A percentile compares a stretch with the other conserved stretches of the same genome.
phyloP scores from a whole-genome alignment of 2,888 invertebrate genomes.

The Proisotoma minuta region DNA sequence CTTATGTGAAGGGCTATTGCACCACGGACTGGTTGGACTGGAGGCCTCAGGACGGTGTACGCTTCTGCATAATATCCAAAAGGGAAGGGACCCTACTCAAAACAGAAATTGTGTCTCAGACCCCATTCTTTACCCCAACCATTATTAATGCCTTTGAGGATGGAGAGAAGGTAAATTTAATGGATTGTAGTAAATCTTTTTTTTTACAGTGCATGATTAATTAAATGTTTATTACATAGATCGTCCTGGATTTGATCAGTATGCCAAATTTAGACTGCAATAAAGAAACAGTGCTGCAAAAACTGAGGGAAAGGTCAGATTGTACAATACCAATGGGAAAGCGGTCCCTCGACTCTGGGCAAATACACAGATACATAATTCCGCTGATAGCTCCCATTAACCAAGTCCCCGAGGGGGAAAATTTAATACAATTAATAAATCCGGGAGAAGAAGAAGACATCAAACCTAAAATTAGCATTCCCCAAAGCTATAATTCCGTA shows the following conservation, averaged over 20 bases:
- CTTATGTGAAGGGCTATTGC: slow-evolving; percentile 50
- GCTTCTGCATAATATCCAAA: slow-evolving; percentile 51
- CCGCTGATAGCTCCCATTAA: slow-evolving; percentile 17
- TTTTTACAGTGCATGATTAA: neutral
- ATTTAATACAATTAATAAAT: no score
- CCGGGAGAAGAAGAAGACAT: slow-evolving; percentile 5
- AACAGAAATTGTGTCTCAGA: slow-evolving; percentile 50
- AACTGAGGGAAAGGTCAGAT: slow-evolving; percentile 10
- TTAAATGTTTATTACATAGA: slow-evolving; percentile 30
- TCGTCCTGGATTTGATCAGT: slow-evolving; percentile 50
- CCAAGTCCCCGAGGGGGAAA: slow-evolving; percentile 12
- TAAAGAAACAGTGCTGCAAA: slow-evolving; percentile 19
- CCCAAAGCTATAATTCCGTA: slow-evolving; percentile 48
- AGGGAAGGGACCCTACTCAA: slow-evolving; percentile 50
- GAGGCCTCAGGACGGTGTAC: slow-evolving; percentile 51
- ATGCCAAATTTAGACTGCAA: slow-evolving; percentile 31
- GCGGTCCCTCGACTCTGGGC: slow-evolving; percentile 21
- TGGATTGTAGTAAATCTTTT: neutral
- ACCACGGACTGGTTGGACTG: slow-evolving; percentile 52
- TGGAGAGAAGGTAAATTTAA: slow-evolving; percentile 49
- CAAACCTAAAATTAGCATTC: slow-evolving; percentile 13
- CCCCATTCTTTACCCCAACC: slow-evolving; percentile 55
- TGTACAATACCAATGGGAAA: neutral
- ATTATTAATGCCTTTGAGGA: slow-evolving; percentile 56
- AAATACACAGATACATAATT: slow-evolving; percentile 25